phyloP scores from a whole-genome alignment of 2,113 vertebrate genomes.

The Oceanites oceanicus region DNA sequence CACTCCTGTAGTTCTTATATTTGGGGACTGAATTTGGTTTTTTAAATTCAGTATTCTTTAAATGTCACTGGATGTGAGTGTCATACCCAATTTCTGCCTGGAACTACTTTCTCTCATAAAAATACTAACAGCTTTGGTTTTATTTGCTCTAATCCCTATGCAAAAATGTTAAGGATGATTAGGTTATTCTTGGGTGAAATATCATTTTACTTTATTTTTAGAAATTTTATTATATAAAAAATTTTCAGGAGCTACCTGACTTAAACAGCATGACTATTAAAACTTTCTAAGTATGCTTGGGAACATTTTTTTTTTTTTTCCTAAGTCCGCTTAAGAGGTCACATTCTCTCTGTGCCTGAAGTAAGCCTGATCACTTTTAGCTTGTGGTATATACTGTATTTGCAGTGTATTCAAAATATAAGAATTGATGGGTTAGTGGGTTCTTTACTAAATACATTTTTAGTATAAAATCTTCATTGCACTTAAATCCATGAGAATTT shows the following conservation, averaged over 20 bases:
- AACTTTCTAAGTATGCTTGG: not conserved
- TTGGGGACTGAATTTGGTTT: not conserved
- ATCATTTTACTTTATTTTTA: not conserved
- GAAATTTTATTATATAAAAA: not conserved
- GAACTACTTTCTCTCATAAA: not conserved
- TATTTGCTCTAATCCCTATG: not conserved
- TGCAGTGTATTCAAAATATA: not conserved
- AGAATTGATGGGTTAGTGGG: not conserved
- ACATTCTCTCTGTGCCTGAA: not conserved
- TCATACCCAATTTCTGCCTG: not conserved
- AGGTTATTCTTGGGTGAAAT: conserved; percentile 2
- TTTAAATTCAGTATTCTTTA: not conserved
- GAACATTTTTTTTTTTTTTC: not conserved
- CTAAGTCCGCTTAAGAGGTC: not conserved
- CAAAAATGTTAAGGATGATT: not conserved
- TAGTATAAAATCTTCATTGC: not conserved
- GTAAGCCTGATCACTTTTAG: not conserved
- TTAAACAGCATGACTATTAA: not conserved
- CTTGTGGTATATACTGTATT: not conserved
- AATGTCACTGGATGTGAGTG: not conserved
- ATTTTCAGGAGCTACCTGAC: not conserved
- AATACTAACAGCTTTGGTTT: not conserved
- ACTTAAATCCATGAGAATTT: not conserved
- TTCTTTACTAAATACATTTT: not conserved
- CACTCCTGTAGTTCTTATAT: not conserved